These are phyloP conservation scores for Montipora capitata DNA, from an alignment of 92 coral and sea anemone species.

Conservation along the genomic window DNA sequence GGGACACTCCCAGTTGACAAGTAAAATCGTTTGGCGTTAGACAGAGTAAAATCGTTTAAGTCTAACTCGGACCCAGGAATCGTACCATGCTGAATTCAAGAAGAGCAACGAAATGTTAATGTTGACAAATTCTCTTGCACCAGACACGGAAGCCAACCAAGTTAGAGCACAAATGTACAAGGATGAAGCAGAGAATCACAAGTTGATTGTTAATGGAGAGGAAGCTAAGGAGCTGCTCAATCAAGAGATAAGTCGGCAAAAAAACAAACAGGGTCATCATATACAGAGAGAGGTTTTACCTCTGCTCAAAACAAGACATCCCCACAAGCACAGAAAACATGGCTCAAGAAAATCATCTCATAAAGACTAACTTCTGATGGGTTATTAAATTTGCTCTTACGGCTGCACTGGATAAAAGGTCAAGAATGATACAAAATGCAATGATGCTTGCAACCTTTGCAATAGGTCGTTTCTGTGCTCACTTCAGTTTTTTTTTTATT, in stretches of 20 bases:
- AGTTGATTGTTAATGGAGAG: conserved; percentile 81
- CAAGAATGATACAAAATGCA: not conserved
- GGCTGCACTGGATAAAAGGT: not conserved
- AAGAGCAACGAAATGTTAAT: too few relatives aligned
- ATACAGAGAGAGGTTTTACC: conserved; percentile 36
- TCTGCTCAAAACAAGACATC: conserved; percentile 35
- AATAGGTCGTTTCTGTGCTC: too few relatives aligned
- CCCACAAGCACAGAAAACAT: conserved; percentile 41
- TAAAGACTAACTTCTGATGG: not conserved
- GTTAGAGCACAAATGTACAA: conserved; percentile 4
- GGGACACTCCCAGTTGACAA: too few relatives aligned
- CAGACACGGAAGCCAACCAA: conserved; percentile 50
- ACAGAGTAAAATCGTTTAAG: too few relatives aligned
- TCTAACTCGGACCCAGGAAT: too few relatives aligned
- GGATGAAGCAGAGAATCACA: conserved; percentile 23
- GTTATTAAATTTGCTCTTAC: not conserved
- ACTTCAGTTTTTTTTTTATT: too few relatives aligned
- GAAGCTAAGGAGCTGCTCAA: conserved; percentile 79
- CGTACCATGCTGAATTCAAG: too few relatives aligned
- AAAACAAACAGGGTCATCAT: not conserved
- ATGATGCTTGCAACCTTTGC: not conserved
- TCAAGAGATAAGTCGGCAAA: not conserved
- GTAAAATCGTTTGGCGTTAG: too few relatives aligned
- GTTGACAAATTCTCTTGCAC: not conserved
- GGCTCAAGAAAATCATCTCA: not conserved